Conservation (phyloP, 2,113 vertebrate species). For the Bungarus multicinctus region DNA sequence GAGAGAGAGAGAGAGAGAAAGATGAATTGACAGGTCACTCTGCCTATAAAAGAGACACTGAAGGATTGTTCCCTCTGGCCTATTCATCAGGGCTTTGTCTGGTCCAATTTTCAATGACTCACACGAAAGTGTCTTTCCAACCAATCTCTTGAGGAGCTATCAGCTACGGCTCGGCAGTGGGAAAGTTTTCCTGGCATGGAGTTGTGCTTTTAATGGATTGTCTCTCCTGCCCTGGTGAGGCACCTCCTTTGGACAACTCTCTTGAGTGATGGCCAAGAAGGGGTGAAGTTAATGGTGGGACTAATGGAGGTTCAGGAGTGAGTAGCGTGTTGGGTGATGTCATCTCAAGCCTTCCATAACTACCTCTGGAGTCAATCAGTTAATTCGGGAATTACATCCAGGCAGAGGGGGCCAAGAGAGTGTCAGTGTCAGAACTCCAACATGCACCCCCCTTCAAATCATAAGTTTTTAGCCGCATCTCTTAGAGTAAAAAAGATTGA, state of each 20-base stretch:
- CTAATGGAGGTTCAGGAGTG: background rate
- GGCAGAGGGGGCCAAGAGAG: too few species aligned
- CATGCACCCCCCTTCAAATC: too few species aligned
- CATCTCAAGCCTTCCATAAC: background rate
- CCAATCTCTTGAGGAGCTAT: background rate
- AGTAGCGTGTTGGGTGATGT: background rate
- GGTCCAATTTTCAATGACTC: constrained; percentile 17
- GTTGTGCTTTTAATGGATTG: background rate
- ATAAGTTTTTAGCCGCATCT: too few species aligned
- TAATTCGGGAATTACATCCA: too few species aligned
- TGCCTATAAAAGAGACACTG: constrained; percentile 22
- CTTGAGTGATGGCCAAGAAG: background rate
- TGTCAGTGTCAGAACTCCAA: too few species aligned
- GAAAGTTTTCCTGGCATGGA: constrained; percentile 12
- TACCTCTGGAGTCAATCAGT: background rate
- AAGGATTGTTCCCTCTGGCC: constrained; percentile 25
- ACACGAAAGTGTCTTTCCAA: constrained; percentile 34
- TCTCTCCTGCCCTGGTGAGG: background rate
- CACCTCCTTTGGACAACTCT: background rate
- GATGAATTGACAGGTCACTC: background rate
- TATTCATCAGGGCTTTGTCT: constrained; percentile 37
- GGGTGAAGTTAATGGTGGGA: background rate
- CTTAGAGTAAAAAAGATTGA: too few species aligned
- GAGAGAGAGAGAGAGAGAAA: background rate
- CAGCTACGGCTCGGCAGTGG: background rate